These are phyloP conservation scores for Peromyscus nudipes DNA, from an alignment of 2,797 vertebrate species.

Conservation along the genomic window DNA sequence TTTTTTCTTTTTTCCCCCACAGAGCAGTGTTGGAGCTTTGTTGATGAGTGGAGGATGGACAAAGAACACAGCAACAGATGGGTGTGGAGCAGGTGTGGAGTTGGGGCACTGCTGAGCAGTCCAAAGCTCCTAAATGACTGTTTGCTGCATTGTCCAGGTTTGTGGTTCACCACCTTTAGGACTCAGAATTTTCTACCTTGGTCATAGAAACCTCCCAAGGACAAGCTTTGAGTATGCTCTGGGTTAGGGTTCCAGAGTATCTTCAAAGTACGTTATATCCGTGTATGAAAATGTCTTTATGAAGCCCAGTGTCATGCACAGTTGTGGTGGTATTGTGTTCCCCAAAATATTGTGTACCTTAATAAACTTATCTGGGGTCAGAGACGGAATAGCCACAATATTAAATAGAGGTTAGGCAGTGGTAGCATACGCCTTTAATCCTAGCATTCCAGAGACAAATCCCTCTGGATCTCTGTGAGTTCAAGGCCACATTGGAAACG, in stretches of 20 bases:
- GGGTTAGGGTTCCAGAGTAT: neutral
- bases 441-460: too few species aligned
- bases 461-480: too few species aligned
- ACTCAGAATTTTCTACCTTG: neutral
- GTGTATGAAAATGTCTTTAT: neutral
- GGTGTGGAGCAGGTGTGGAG: neutral
- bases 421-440: too few species aligned
- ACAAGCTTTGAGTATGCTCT: neutral
- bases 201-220: neutral
- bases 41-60: neutral
- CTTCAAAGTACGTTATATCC: neutral
- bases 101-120: neutral
- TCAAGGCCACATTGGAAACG: too few species aligned
- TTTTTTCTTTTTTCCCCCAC: neutral
- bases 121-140: neutral
- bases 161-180: neutral
- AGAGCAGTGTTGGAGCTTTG: neutral
- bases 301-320: neutral
- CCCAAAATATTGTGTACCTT: too few species aligned
- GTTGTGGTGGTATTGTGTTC: too few species aligned
- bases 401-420: too few species aligned
- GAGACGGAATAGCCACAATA: too few species aligned
- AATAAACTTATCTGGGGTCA: too few species aligned
- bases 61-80: neutral
- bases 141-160: neutral